Evolutionary conservation across 2,113 vertebrate species (phyloP).

Genomic region (Notothenia rossii): DNA sequence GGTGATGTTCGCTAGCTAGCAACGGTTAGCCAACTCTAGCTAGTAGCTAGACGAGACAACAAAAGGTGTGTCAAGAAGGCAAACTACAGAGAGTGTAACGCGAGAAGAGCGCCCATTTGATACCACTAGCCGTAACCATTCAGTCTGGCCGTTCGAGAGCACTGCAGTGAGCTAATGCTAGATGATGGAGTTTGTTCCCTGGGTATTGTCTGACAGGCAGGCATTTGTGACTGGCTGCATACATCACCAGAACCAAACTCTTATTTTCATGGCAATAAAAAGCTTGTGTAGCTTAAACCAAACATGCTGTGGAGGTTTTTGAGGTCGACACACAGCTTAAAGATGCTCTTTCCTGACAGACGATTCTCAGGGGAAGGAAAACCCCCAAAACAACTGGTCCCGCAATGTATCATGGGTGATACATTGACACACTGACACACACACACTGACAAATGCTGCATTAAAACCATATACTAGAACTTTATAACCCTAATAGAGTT

Average conservation of each 20-base stretch:
- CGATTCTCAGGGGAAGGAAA: neutral
- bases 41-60: slow-evolving; percentile 62
- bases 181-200: neutral
- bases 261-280: neutral
- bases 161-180: neutral
- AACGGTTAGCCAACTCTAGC: slow-evolving; percentile 45
- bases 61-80: slow-evolving; percentile 72
- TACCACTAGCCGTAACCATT: neutral
- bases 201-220: neutral
- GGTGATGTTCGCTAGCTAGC: slow-evolving; percentile 56
- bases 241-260: neutral
- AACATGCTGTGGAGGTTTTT: neutral
- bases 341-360: neutral
- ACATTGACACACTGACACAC: too few relatives aligned
- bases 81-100: slow-evolving; percentile 20
- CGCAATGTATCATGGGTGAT: slow-evolving; percentile 62
- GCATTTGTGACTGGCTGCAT: neutral
- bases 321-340: neutral
- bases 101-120: neutral
- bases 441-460: neutral
- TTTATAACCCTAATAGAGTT: neutral
- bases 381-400: fast-evolving
- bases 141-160: neutral
- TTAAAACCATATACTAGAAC: too few relatives aligned
- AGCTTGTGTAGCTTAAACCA: neutral